phyloP scores from a whole-genome alignment of 2,797 vertebrate species.

The Sphenodon punctatus region DNA sequence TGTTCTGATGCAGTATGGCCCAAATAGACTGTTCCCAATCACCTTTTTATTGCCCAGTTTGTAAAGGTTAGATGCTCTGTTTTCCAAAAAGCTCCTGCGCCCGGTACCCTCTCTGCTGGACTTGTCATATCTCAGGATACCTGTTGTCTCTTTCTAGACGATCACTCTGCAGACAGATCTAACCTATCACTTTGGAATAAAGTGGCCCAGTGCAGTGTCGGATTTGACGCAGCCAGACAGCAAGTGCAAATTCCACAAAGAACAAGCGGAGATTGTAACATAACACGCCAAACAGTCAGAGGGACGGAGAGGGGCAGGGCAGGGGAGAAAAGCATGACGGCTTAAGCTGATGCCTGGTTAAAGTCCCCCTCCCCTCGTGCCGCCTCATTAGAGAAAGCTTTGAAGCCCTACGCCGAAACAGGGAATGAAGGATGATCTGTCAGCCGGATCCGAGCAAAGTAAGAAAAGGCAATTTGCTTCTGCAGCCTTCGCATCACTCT shows the following conservation, averaged over 20 bases:
- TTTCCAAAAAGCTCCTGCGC: no score
- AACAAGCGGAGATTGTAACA: conserved; percentile 1
- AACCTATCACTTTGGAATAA: background rate
- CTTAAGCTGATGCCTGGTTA: rapidly evolving
- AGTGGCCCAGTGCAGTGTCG: background rate
- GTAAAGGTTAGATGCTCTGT: no score
- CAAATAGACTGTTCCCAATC: no score
- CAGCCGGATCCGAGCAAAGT: background rate
- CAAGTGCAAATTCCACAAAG: background rate
- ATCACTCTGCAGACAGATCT: background rate
- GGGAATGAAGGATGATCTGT: background rate
- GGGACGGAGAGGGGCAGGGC: background rate
- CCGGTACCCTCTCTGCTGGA: no score
- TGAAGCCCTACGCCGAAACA: background rate
- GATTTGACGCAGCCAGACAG: background rate
- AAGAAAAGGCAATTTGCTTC: conserved; percentile 44
- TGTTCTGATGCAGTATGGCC: no score
- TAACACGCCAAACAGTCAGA: no score
- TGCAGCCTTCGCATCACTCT: conserved; percentile 46
- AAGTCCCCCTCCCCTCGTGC: background rate
- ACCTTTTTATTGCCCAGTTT: no score
- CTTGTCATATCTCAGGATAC: background rate
- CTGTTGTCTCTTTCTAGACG: background rate
- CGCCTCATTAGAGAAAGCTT: background rate
- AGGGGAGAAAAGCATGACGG: rapidly evolving